Conservation (phyloP, 2,888 invertebrate species). For the Anticlea derivata region DNA sequence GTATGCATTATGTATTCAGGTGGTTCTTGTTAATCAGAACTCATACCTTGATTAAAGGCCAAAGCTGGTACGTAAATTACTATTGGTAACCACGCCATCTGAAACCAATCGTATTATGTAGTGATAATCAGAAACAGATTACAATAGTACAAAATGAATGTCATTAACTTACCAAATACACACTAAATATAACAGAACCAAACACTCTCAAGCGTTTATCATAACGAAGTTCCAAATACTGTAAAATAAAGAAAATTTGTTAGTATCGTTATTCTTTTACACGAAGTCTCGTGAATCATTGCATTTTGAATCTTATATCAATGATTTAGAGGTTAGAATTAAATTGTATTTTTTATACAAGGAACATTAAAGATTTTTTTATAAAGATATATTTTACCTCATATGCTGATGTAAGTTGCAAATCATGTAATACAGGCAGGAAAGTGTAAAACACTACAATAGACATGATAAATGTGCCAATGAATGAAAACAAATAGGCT, state of each 20-base stretch:
- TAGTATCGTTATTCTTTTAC: no score
- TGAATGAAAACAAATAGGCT: slow-evolving; percentile 86
- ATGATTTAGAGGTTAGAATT: no score
- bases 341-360: no score
- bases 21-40: not conserved
- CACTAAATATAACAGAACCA: slow-evolving; percentile 86
- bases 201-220: slow-evolving; percentile 86
- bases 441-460: slow-evolving; percentile 85
- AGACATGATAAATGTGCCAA: slow-evolving; percentile 85
- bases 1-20: slow-evolving; percentile 3
- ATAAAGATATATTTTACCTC: slow-evolving; percentile 77
- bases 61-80: slow-evolving; percentile 89
- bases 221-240: slow-evolving; percentile 87
- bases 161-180: slow-evolving; percentile 83
- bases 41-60: slow-evolving; percentile 87
- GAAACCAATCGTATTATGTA: slow-evolving; percentile 29
- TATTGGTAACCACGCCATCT: slow-evolving; percentile 89
- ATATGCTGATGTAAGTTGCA: slow-evolving; percentile 89
- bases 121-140: not conserved
- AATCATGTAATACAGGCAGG: slow-evolving; percentile 88
- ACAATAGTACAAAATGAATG: not conserved
- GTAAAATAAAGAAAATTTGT: no score
- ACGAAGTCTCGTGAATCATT: no score
- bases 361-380: no score
- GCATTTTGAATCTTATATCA: no score